Evolutionary conservation across 2,888 invertebrate genomes (phyloP).

Genomic region (Copidosoma aretas): DNA sequence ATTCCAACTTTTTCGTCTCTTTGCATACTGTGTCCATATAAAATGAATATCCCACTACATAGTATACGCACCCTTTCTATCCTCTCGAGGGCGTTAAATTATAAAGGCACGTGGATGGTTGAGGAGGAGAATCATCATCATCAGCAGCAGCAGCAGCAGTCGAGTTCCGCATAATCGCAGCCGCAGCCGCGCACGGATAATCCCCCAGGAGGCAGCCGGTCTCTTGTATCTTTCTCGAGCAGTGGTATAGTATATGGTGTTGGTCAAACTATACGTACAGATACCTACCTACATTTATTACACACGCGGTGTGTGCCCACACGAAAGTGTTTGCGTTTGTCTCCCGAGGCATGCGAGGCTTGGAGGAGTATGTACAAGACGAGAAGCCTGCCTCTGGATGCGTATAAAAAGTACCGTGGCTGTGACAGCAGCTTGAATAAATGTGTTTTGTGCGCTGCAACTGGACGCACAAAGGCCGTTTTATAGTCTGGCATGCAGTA

Average conservation of each 20-base stretch:
- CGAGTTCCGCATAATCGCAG: constrained; percentile 1
- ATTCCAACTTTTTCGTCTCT: too few species aligned
- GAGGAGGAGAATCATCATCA: too few species aligned
- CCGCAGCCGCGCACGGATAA: constrained; percentile 20
- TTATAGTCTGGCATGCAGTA: constrained; percentile 55
- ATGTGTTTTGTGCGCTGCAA: not conserved
- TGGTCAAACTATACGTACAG: not conserved
- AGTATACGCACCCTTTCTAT: not conserved
- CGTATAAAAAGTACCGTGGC: not conserved
- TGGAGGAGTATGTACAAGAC: too few species aligned
- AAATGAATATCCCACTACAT: too few species aligned
- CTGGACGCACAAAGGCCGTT: constrained; percentile 56
- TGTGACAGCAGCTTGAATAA: not conserved
- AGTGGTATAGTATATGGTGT: too few species aligned
- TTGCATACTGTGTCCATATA: too few species aligned
- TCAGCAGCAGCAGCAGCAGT: too few species aligned
- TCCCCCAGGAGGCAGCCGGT: constrained; percentile 35
- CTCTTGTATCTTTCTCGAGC: not conserved
- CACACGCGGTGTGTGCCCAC: constrained; percentile 34
- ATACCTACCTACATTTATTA: constrained; percentile 34
- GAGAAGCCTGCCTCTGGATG: too few species aligned
- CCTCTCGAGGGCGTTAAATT: constrained; percentile 7
- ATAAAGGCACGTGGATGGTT: not conserved
- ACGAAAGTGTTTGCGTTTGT: constrained; percentile 59
- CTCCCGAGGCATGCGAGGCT: constrained; percentile 45